Evolutionary conservation across 2,888 invertebrate genomes (phyloP).

Genomic region (Ypsolopha sequella): DNA sequence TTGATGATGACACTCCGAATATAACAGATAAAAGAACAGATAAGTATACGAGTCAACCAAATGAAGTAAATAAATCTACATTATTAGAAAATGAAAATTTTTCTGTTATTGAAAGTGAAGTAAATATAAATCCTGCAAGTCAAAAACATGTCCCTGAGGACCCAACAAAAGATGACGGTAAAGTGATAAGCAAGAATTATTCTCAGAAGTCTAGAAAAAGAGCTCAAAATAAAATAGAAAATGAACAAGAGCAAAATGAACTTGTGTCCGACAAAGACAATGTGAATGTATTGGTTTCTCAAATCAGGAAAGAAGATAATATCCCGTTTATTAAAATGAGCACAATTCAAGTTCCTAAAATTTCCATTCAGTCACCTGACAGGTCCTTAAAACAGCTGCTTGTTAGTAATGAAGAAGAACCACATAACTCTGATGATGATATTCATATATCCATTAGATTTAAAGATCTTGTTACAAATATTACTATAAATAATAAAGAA

Average conservation of each 20-base stretch:
- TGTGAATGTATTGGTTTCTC: too few species aligned
- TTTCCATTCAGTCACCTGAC: not conserved
- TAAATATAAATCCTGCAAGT: not conserved
- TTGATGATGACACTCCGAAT: conserved; percentile 39
- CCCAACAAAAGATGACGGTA: too few species aligned
- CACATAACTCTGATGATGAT: conserved; percentile 24
- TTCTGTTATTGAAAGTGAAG: not conserved
- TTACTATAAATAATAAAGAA: conserved; percentile 44
- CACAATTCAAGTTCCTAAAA: conserved; percentile 17
- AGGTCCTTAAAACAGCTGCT: too few species aligned
- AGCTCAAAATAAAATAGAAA: not conserved
- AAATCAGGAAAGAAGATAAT: conserved; percentile 9
- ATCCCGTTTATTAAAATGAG: conserved; percentile 41
- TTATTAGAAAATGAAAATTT: not conserved
- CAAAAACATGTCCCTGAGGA: not conserved
- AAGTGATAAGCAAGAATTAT: too few species aligned
- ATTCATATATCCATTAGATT: conserved; percentile 54
- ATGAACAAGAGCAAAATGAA: not conserved
- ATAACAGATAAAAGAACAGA: too few species aligned
- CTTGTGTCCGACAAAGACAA: not conserved
- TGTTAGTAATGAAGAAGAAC: too few species aligned
- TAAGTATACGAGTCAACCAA: not conserved
- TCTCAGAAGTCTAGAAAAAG: not conserved
- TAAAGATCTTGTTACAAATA: conserved; percentile 44
- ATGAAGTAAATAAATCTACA: not conserved